Conservation (phyloP, 1,140 invertebrate species). For the Teleogryllus occipitalis region DNA sequence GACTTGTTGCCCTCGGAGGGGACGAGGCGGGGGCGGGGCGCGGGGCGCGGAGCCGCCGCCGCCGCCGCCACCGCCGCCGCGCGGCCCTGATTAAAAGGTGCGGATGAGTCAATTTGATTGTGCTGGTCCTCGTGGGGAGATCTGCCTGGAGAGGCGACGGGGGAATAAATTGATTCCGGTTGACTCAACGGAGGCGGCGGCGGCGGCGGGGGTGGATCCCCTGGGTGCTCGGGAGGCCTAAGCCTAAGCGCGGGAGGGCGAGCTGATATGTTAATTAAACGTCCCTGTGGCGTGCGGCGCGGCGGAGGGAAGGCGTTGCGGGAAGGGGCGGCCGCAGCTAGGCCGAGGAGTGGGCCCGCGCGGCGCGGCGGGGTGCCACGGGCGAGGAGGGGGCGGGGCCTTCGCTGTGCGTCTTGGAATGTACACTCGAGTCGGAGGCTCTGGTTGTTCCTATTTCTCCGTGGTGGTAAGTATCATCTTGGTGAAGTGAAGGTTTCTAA, state of each 20-base stretch:
- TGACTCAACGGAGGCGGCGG: conserved; percentile 9
- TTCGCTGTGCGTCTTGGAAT: no score
- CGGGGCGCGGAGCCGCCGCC: neutral
- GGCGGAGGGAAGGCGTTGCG: no score
- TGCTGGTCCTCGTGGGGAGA: conserved; percentile 9
- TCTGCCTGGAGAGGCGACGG: neutral
- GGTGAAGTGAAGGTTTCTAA: no score
- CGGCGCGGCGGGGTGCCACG: neutral
- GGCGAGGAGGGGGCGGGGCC: neutral
- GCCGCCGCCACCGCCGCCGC: neutral
- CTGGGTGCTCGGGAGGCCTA: neutral
- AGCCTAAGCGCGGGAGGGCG: neutral
- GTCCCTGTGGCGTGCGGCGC: neutral
- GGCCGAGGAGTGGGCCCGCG: no score
- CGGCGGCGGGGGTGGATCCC: neutral
- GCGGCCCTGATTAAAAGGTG: conserved; percentile 21
- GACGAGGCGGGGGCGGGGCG: neutral
- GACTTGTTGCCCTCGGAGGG: neutral
- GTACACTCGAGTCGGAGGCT: no score
- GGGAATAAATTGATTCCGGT: conserved; percentile 14
- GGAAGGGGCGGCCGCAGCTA: neutral
- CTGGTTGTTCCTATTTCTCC: no score
- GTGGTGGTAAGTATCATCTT: no score
- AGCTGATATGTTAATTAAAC: conserved; percentile 2
- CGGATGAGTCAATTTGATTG: conserved; percentile 22